Conservation (phyloP, 2,797 vertebrate genomes). For the Chromobotia macracanthus region DNA sequence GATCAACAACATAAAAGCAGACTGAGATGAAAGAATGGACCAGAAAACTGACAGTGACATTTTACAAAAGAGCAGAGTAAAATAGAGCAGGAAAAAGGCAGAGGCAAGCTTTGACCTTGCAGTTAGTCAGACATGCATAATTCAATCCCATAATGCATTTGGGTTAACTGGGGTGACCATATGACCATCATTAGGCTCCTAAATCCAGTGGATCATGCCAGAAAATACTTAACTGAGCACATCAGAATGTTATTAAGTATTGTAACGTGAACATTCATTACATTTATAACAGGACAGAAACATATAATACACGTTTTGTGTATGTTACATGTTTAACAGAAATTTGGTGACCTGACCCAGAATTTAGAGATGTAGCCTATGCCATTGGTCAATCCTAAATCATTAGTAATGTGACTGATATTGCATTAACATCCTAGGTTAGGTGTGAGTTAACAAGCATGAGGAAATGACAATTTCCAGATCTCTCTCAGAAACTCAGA, state of each 20-base stretch:
- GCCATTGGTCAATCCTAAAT: slow-evolving; percentile 18
- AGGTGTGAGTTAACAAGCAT: slow-evolving; percentile 13
- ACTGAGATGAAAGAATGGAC: not conserved
- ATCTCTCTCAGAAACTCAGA: slow-evolving; percentile 14
- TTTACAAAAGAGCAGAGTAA: not conserved
- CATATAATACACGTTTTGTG: not conserved
- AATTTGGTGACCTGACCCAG: slow-evolving; percentile 60
- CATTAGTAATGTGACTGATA: slow-evolving; percentile 58
- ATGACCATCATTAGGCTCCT: slow-evolving; percentile 51
- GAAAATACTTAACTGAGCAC: not conserved
- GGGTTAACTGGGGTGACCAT: slow-evolving; percentile 40
- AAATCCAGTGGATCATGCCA: slow-evolving; percentile 60
- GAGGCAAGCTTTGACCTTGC: slow-evolving; percentile 58
- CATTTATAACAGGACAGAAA: not conserved
- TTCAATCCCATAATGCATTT: slow-evolving; percentile 60
- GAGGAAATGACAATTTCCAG: slow-evolving; percentile 35
- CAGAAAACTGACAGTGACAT: not conserved
- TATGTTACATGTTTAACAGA: slow-evolving; percentile 24
- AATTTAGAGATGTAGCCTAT: slow-evolving; percentile 4
- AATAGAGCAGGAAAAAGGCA: not conserved
- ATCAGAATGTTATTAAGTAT: not conserved
- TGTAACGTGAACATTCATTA: not conserved
- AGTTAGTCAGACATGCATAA: slow-evolving; percentile 72
- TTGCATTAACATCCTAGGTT: slow-evolving; percentile 52
- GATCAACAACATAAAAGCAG: slow-evolving; percentile 29